Evolutionary conservation across 2,888 invertebrate species (phyloP), one percentile per base, ranked within the genome.

Genomic region (Dasysyrphus albostriatus): DNA sequence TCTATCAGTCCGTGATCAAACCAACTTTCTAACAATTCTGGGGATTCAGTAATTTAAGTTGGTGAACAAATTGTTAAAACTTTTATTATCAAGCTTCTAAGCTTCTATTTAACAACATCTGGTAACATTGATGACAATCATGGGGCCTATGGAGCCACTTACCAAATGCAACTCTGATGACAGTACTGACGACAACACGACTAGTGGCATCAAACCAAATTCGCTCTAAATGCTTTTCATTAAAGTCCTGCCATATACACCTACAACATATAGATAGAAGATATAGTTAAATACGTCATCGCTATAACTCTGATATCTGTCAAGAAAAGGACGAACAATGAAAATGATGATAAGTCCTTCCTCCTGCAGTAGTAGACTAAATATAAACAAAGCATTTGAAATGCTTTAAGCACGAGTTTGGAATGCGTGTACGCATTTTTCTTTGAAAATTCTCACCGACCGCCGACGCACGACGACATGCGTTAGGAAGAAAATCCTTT

Each of bases 151-250:
- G 14, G 8, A 5, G 19, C 42, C 24, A 61, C 42, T 42, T 61
- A 44, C 47, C 61, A 69, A 24, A 67, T 24, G 51, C 75, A 81
- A 14, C 44, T 61, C 72, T 78, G 63, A 78, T 34, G 61, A 54
- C 44, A 54, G 39, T 67, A 10, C 34, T 42, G 77, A 51, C 19
- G 77, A 61, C 24, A 37, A 16, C 54, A 16, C 44, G 37, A 42
- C 24, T 12, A 70, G 56, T n/a, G 63, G 42, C 56, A 70, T 70
- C 54, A 70, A 58, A 77, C 32, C 76, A 82, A 77, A 76, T 49
- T 77, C 77, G 54, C 72, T 82, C 56, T 82, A 82, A 82, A 82
- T 77, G 82, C 77, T 82, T 82, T 72, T 82, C 82, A 82, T 74
- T 77, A 72, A 56, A 32, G 19, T 65, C 32, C 58, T 61, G 44